Conservation (phyloP, 30 jellyfish, hydroid and myxozoan species). For the Pseudorhiza aurosa region DNA sequence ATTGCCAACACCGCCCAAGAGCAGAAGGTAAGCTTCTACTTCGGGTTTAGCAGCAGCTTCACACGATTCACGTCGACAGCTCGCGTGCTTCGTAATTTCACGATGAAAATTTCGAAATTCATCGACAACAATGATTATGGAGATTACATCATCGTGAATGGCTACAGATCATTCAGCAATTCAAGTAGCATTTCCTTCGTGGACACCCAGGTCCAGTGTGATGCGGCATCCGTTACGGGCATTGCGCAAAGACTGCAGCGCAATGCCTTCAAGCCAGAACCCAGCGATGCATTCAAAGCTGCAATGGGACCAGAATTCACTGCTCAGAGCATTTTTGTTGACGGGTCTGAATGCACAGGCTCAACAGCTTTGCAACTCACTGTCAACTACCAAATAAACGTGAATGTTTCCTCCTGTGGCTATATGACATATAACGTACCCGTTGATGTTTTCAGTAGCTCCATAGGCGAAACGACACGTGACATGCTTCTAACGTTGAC, state of each 20-base stretch:
- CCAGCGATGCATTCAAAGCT: constrained; percentile 47
- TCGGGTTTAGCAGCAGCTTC: constrained; percentile 51
- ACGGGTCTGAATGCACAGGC: constrained; percentile 73
- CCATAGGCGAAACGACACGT: constrained; percentile 65
- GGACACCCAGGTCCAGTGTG: constrained; percentile 61
- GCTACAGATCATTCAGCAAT: constrained; percentile 18
- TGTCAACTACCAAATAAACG: not conserved
- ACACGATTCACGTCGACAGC: constrained; percentile 17
- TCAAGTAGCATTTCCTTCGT: constrained; percentile 17
- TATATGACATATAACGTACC: constrained; percentile 38
- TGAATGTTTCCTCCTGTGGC: constrained; percentile 46
- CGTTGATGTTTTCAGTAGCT: constrained; percentile 33
- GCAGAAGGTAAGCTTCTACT: constrained; percentile 38
- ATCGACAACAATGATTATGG: constrained; percentile 17
- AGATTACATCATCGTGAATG: not conserved
- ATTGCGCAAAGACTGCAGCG: constrained; percentile 49
- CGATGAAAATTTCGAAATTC: constrained; percentile 30
- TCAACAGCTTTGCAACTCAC: constrained; percentile 1
- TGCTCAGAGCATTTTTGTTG: constrained; percentile 31
- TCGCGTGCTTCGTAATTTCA: constrained; percentile 21
- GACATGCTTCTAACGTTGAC: constrained; percentile 39
- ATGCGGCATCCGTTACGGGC: constrained; percentile 19
- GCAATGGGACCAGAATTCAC: constrained; percentile 63
- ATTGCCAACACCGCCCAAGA: constrained; percentile 29
- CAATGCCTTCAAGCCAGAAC: constrained; percentile 40